These are phyloP conservation scores for Carterocephalus palaemon DNA, from an alignment of 2,888 invertebrate species.

Conservation along the genomic window DNA sequence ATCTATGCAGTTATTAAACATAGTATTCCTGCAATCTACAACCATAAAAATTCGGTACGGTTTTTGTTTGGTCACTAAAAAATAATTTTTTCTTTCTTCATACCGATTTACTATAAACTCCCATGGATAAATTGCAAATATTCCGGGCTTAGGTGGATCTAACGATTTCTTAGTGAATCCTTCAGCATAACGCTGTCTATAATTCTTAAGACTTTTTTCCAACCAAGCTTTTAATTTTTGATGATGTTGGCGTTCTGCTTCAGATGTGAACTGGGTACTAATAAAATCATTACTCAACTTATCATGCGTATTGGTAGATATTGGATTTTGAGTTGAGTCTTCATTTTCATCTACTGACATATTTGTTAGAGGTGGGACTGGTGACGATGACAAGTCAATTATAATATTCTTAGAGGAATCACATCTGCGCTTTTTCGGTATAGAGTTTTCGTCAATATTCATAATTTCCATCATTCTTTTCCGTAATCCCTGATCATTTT, in stretches of 20 bases:
- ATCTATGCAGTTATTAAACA: conserved; percentile 56
- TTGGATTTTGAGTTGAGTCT: neutral
- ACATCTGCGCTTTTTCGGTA: neutral
- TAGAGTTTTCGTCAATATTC: neutral
- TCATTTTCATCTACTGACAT: neutral
- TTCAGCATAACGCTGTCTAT: conserved; percentile 45
- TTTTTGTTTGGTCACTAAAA: conserved; percentile 49
- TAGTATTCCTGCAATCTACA: conserved; percentile 43
- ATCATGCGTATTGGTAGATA: neutral
- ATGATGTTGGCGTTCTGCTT: conserved; percentile 33
- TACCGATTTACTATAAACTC: conserved; percentile 61
- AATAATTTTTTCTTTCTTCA: conserved; percentile 55
- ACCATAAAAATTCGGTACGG: conserved; percentile 65
- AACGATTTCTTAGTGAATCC: conserved; percentile 46
- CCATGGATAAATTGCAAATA: conserved; percentile 57
- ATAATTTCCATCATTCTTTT: conserved; percentile 40
- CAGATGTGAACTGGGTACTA: conserved; percentile 5
- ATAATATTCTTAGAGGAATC: neutral
- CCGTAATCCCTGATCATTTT: conserved; percentile 50
- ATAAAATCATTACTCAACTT: neutral
- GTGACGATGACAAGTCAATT: conserved; percentile 1
- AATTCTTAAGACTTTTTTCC: conserved; percentile 55
- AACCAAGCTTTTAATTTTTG: conserved; percentile 58
- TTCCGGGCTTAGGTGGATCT: conserved; percentile 51
- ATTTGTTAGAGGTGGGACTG: neutral